Base-by-base conservation (phyloP, 2,888 invertebrate species). In the Patella pellucida region DNA sequence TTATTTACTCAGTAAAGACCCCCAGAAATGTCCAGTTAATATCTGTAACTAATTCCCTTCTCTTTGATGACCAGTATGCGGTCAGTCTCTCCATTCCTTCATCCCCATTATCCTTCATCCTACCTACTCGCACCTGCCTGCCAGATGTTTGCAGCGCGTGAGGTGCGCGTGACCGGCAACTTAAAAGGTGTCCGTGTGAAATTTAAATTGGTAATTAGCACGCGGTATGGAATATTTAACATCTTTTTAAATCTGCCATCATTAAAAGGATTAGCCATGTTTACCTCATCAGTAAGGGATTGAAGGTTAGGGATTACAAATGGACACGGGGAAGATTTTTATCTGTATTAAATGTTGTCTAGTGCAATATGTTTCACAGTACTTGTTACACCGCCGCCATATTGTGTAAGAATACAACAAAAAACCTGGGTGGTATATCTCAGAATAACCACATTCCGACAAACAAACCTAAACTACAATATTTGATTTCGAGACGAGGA, bases 111-210 rank as follows among this genome's bases (percentile, higher is more conserved):
- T 62, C 23, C 62, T 4, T 23, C 62, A 62, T 0, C 19, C 23
- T 12, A 19, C 62, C 62, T 23, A 15, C 62, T 62, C 62, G 62
- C 62, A 62, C 62, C 62, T 62, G 62, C 62, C 23, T 62, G 62
- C 62, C 62, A 62, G 19, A 62, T 62, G 62, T 62, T 62, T 19
- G 23, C n/a, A 62, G 62, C 62, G 16, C 62, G 62, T 62, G 62
- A 62, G 62, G 62, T 62, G 62, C 62, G 62, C 62, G 62, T 62
- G 62, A 62, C 62, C 62, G 62, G 62, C 62, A 23, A 62, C 62
- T 12, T 62, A 19, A 62, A 62, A 62, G 62, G 12, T 11, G 23
- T 41, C 62, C 62, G 15, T 23, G 62, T 62, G 62, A 62, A 62
- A 62, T 62, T 62, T 62, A 62, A 62, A 62, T 62, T 62, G 62